These are phyloP conservation scores for Empis stercorea DNA, from an alignment of 2,888 invertebrate genomes.

Conservation along the genomic window DNA sequence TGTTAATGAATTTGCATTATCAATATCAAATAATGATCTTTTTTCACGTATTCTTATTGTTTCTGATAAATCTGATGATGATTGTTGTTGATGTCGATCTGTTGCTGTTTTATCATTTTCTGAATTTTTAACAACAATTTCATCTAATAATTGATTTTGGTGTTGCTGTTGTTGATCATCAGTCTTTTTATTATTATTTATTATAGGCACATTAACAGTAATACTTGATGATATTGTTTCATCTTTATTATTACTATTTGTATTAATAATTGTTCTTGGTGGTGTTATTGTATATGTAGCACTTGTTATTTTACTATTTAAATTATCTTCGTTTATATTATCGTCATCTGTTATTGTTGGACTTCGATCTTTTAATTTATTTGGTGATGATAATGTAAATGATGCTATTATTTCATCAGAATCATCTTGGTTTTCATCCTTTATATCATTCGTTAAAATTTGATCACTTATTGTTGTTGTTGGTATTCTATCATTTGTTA, in stretches of 20 bases:
- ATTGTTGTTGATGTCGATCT: conserved; percentile 34
- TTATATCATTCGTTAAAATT: not conserved
- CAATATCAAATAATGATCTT: conserved; percentile 29
- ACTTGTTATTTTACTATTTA: conserved; percentile 10
- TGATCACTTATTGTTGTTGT: conserved; percentile 5
- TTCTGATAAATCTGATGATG: conserved; percentile 18
- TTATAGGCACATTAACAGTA: conserved; percentile 12
- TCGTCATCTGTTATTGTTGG: not conserved
- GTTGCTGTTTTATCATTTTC: conserved; percentile 45
- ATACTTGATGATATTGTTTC: conserved; percentile 5
- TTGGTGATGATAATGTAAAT: conserved; percentile 14
- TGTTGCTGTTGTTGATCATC: conserved; percentile 9
- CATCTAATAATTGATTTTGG: not conserved
- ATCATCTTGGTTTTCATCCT: not conserved
- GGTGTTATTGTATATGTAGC: conserved; percentile 14
- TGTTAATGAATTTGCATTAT: conserved; percentile 24
- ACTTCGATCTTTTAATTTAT: conserved; percentile 1
- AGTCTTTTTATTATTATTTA: conserved; percentile 3
- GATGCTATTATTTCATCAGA: conserved; percentile 14
- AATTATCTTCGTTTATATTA: conserved; percentile 4
- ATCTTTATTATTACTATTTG: not conserved
- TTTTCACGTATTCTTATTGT: conserved; percentile 32
- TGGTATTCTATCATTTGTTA: conserved; percentile 21
- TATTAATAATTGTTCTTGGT: conserved; percentile 4
- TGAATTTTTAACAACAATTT: conserved; percentile 19